Evolutionary conservation across 2,888 invertebrate genomes (phyloP).

Genomic region (Catocala nupta): DNA sequence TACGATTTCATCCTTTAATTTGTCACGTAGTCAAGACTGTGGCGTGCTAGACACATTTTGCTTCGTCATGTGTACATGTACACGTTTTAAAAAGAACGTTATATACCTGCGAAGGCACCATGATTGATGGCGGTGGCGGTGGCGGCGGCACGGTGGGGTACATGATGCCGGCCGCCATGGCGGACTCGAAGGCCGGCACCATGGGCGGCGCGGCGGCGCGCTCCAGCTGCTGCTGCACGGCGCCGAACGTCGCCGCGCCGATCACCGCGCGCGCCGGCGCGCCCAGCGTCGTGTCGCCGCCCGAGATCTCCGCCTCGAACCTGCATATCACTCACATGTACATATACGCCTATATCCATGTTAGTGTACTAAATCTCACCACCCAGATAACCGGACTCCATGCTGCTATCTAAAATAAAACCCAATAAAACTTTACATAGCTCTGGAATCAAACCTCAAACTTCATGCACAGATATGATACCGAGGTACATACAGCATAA

Average conservation of each 20-base stretch:
- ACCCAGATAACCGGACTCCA: too few relatives aligned
- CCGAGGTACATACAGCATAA: too few relatives aligned
- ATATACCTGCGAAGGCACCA: conserved; percentile 90
- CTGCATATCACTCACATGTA: conserved; percentile 71
- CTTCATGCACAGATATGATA: too few relatives aligned
- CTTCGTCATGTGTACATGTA: too few relatives aligned
- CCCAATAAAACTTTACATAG: too few relatives aligned
- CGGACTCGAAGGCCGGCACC: conserved; percentile 78
- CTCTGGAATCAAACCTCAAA: too few relatives aligned
- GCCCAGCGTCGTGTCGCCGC: conserved; percentile 85
- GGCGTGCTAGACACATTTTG: too few relatives aligned
- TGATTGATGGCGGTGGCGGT: conserved; percentile 88
- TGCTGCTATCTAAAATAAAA: too few relatives aligned
- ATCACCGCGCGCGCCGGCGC: conserved; percentile 86
- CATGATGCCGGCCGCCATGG: conserved; percentile 70
- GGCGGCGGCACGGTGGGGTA: conserved; percentile 90
- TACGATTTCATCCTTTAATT: too few relatives aligned
- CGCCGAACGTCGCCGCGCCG: conserved; percentile 91
- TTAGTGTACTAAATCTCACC: too few relatives aligned
- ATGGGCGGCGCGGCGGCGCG: conserved; percentile 74
- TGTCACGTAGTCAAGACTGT: too few relatives aligned
- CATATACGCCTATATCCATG: too few relatives aligned
- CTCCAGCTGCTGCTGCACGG: conserved; percentile 90
- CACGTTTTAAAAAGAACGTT: neutral
- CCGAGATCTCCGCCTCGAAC: conserved; percentile 96